Base-by-base conservation (phyloP, 2,888 invertebrate species). In the Lottia scabra region DNA sequence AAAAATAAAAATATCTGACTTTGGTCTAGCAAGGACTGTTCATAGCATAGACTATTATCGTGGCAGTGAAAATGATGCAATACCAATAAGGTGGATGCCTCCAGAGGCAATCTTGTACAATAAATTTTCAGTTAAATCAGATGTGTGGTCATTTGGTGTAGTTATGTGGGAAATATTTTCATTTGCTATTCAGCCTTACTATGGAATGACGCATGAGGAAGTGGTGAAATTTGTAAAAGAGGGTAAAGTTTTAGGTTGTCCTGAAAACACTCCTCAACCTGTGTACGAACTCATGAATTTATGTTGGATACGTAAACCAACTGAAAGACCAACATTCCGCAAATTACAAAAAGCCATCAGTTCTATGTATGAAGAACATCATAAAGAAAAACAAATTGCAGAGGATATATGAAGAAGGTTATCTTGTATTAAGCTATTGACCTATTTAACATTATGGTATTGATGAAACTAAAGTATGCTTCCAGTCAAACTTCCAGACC, bases 51-150 rank as follows among this genome's bases (percentile, higher is more conserved):
- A 97, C 89, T 97, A 97, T 89, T 98, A 97, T 89, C 96, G 97
- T 90, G 98, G 98, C 94, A 87, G 85, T 75, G 88, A 88, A 65
- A 83, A 86, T 73, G 89, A 89, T 90, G 97, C 97, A 19, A 97
- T 98, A 82, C 98, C 98, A 46, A 96, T 98, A 30, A 92, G 98
- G 88, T 98, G 98, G 98, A 98, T 98, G 97, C 98, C 98, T 27
- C 91, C 97, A 75, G 98, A 98, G 90, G 96, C 97, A 90, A 97
- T 98, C 89, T 91, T 98, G 70, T 97, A 97, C 89, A 98, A 97
- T 90, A 97, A 97, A 89, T 98, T 97, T 90, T 97, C 98, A 16
- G 92, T 96, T 76, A 97, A 98, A 89, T 96, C 97, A 15, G 98
- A 98, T 91, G 96, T 98, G 0, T 98, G 98, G 98, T 97, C 98